These are phyloP conservation scores for Chlamydotis undulata DNA, from an alignment of 2,113 vertebrate species.

Conservation along the genomic window DNA sequence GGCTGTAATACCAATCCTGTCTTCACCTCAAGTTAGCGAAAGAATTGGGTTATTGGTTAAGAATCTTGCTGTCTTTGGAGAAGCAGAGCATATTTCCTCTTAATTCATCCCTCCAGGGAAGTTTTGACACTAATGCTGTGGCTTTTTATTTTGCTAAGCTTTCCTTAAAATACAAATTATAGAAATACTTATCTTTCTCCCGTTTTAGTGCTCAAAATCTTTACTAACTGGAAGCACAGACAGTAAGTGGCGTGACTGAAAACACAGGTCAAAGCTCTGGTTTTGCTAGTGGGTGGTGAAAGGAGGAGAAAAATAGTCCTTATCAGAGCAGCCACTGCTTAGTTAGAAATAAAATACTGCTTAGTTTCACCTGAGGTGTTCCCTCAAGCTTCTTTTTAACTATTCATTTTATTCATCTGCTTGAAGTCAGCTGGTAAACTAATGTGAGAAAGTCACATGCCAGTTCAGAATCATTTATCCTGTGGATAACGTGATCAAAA, in stretches of 20 bases:
- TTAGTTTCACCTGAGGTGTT: neutral
- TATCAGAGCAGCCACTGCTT: neutral
- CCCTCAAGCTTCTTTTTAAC: neutral
- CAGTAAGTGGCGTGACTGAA: neutral
- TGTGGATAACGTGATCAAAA: neutral
- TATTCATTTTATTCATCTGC: conserved; percentile 20
- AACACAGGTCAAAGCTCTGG: neutral
- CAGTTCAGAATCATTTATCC: conserved; percentile 12
- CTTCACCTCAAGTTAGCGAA: neutral
- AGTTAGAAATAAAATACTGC: neutral
- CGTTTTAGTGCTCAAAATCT: neutral
- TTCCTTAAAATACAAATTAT: neutral
- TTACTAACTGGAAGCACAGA: neutral
- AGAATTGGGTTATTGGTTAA: neutral
- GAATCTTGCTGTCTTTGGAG: neutral
- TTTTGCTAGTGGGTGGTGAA: neutral
- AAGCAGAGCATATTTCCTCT: neutral
- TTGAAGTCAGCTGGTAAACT: conserved; percentile 5
- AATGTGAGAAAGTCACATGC: neutral
- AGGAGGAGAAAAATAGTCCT: neutral
- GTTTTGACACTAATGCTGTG: neutral
- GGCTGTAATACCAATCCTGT: neutral
- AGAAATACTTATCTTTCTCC: neutral
- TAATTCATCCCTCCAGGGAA: neutral
- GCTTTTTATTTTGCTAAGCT: neutral